Conservation (phyloP, 2,797 vertebrate genomes). For the Hemibagrus guttatus region DNA sequence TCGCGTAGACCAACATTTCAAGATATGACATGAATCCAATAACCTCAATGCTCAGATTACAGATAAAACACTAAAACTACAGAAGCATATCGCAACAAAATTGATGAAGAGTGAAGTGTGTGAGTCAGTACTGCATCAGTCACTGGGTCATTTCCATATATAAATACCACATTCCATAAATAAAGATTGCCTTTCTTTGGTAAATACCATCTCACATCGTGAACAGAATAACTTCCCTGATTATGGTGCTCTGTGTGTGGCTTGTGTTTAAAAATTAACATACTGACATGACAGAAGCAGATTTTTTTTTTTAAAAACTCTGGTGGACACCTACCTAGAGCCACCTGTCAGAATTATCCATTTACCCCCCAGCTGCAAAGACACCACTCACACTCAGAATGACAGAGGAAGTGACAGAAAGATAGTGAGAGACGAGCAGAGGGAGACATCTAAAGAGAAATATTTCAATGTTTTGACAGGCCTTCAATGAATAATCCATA, state of each 20-base stretch:
- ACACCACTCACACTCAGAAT: slow-evolving; percentile 14
- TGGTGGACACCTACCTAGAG: neutral
- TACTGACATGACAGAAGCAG: neutral
- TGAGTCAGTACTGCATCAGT: slow-evolving; percentile 20
- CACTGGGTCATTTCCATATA: slow-evolving; percentile 32
- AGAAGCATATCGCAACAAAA: neutral
- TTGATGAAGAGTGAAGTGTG: neutral
- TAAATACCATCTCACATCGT: slow-evolving; percentile 23
- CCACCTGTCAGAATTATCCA: slow-evolving; percentile 22
- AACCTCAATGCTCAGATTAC: neutral
- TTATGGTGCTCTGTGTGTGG: neutral
- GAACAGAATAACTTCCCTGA: slow-evolving; percentile 20
- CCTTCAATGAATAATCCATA: slow-evolving; percentile 47
- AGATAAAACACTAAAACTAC: neutral
- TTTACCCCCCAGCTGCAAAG: neutral
- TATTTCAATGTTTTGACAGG: slow-evolving; percentile 33
- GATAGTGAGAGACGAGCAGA: slow-evolving; percentile 27
- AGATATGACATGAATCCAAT: neutral
- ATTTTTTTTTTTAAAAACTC: neutral
- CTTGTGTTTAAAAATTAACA: slow-evolving; percentile 3
- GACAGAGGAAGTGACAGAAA: slow-evolving; percentile 2
- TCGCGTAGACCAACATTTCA: neutral
- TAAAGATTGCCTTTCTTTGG: slow-evolving; percentile 17
- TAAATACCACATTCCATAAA: slow-evolving; percentile 25
- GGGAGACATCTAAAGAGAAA: slow-evolving; percentile 2